Evolutionary conservation across 2,888 invertebrate species (phyloP).

Genomic region (Eueremaeus valkanovi): DNA sequence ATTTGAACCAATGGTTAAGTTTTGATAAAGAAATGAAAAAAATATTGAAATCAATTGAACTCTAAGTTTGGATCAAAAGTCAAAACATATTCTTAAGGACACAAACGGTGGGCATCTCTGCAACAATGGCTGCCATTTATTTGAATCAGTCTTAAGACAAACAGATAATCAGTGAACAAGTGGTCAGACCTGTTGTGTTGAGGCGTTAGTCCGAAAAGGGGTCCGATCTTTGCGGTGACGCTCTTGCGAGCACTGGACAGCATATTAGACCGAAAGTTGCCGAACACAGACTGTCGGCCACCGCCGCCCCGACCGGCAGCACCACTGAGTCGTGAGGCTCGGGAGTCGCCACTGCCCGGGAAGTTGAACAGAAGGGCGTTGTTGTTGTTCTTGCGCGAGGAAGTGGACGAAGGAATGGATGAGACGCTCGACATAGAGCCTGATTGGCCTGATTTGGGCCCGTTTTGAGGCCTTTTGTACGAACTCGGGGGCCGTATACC

Average conservation of each 20-base stretch:
- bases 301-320: neutral
- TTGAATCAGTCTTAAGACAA: neutral
- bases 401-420: neutral
- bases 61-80: neutral
- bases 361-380: neutral
- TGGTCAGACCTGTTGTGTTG: conserved; percentile 19
- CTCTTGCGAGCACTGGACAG: conserved; percentile 11
- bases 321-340: neutral
- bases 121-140: no score
- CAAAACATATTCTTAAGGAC: neutral
- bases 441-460: neutral
- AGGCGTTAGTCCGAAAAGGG: neutral
- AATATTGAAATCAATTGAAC: neutral
- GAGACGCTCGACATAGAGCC: neutral
- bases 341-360: neutral
- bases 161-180: no score
- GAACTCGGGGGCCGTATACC: conserved; percentile 14
- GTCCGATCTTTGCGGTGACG: neutral
- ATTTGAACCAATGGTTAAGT: no score
- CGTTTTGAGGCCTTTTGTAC: neutral
- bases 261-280: neutral
- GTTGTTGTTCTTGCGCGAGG: neutral
- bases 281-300: neutral
- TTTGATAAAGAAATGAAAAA: no score
- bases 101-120: no score